phyloP scores from a whole-genome alignment of 2,888 invertebrate species.

The Galeruca laticollis region DNA sequence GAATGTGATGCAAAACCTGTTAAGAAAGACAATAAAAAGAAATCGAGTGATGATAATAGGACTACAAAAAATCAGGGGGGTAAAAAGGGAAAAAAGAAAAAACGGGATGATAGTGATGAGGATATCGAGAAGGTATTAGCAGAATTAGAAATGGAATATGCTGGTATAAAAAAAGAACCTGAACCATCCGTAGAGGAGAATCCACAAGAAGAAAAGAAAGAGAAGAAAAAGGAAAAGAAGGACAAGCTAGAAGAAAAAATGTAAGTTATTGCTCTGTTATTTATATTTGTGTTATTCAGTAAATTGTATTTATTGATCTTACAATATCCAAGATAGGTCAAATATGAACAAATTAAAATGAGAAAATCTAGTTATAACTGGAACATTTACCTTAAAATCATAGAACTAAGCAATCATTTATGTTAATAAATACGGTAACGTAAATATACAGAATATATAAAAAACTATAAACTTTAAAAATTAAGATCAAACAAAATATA shows the following conservation, averaged over 20 bases:
- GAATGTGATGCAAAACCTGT: constrained; percentile 65
- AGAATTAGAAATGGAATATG: constrained; percentile 85
- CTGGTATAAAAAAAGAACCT: constrained; percentile 63
- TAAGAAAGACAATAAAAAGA: constrained; percentile 64
- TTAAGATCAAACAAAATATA: too few relatives aligned
- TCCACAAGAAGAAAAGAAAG: constrained; percentile 64
- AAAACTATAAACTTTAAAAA: too few relatives aligned
- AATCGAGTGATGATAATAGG: constrained; percentile 64
- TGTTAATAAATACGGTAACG: too few relatives aligned
- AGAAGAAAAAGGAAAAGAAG: constrained; percentile 48
- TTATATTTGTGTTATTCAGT: too few relatives aligned
- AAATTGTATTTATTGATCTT: too few relatives aligned
- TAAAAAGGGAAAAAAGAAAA: constrained; percentile 83
- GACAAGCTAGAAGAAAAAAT: constrained; percentile 51
- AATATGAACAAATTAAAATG: too few relatives aligned
- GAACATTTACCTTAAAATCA: too few relatives aligned
- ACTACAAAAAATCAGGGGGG: constrained; percentile 65
- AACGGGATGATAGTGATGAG: constrained; percentile 82
- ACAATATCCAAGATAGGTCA: too few relatives aligned
- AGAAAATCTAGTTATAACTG: too few relatives aligned
- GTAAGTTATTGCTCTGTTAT: too few relatives aligned
- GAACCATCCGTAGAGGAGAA: constrained; percentile 27
- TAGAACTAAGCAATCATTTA: too few relatives aligned
- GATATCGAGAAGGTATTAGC: constrained; percentile 87
- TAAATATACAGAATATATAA: too few relatives aligned